A percentile compares a stretch with the other conserved stretches of the same genome.
phyloP scores from a whole-genome alignment of 2,797 vertebrate genomes.

The Etheostoma perlongum region DNA sequence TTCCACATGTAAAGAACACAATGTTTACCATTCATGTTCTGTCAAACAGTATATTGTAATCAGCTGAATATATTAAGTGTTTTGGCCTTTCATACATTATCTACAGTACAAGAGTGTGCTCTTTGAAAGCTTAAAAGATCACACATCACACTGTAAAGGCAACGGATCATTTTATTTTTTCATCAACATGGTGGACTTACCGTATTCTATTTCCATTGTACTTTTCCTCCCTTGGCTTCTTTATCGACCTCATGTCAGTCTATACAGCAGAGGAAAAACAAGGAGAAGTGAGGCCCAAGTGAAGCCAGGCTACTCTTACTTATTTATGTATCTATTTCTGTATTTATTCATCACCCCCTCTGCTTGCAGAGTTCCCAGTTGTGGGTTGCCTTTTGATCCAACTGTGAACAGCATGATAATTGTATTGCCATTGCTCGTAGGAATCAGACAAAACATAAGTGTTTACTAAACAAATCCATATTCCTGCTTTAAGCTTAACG shows the following conservation, averaged over 20 bases:
- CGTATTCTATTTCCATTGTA: constrained; percentile 63
- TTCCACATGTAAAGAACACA: constrained; percentile 40
- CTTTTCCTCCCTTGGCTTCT: constrained; percentile 60
- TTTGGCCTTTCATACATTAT: neutral
- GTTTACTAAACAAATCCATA: constrained; percentile 32
- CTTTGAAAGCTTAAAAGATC: constrained; percentile 9
- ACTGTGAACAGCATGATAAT: constrained; percentile 75
- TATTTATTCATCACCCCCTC: constrained; percentile 80
- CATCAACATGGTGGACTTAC: constrained; percentile 46
- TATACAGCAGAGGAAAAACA: constrained; percentile 67
- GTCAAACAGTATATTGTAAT: constrained; percentile 11
- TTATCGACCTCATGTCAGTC: constrained; percentile 76
- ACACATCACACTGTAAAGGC: neutral
- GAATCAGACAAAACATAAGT: constrained; percentile 52
- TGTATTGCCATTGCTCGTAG: constrained; percentile 40
- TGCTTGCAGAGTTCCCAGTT: constrained; percentile 63
- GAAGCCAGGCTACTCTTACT: constrained; percentile 68
- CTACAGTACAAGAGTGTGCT: constrained; percentile 2
- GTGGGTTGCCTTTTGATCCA: constrained; percentile 60
- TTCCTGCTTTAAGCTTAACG: constrained; percentile 30
- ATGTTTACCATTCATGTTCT: constrained; percentile 21
- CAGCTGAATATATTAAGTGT: constrained; percentile 22
- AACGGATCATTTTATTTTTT: neutral
- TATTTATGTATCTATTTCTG: constrained; percentile 84
- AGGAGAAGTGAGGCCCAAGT: constrained; percentile 62